A percentile compares a stretch with the other conserved stretches of the same genome.
Evolutionary conservation across 2,888 invertebrate species (phyloP).

Genomic region (Tubulanus polymorphus): DNA sequence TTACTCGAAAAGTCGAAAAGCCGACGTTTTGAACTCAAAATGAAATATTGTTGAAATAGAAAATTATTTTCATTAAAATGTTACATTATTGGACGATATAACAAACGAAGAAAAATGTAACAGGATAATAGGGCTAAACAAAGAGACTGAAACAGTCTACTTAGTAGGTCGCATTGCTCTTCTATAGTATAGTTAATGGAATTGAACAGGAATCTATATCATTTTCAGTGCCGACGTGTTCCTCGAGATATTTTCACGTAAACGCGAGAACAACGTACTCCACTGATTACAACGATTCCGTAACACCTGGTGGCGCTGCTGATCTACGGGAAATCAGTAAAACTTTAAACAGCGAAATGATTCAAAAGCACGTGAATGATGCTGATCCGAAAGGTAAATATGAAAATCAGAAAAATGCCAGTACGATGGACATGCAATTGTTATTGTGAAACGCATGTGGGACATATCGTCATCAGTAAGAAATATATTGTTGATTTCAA

Average conservation of each 20-base stretch:
- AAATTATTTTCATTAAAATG: too few species aligned
- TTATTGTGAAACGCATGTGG: neutral
- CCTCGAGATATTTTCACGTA: conserved; percentile 29
- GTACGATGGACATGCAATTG: neutral
- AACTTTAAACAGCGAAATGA: conserved; percentile 28
- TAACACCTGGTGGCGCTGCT: conserved; percentile 20
- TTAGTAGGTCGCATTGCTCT: too few species aligned
- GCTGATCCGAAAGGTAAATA: neutral
- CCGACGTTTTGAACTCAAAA: too few species aligned
- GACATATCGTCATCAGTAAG: neutral
- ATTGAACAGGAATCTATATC: too few species aligned
- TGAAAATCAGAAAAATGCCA: neutral
- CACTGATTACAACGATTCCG: conserved; percentile 33
- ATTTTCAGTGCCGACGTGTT: conserved; percentile 14
- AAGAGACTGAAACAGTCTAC: too few species aligned
- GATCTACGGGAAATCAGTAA: conserved; percentile 29
- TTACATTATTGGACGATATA: too few species aligned
- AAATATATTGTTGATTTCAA: neutral
- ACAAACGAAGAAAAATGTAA: too few species aligned
- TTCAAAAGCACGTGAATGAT: conserved; percentile 19
- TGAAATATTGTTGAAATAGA: too few species aligned
- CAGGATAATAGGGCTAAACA: too few species aligned
- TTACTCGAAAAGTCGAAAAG: too few species aligned
- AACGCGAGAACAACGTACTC: conserved; percentile 40
- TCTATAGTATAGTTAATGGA: too few species aligned